Evolutionary conservation across 2,888 invertebrate genomes (phyloP), one percentile per base, ranked within the genome.

Genomic region (Chrysolina haemoptera): DNA sequence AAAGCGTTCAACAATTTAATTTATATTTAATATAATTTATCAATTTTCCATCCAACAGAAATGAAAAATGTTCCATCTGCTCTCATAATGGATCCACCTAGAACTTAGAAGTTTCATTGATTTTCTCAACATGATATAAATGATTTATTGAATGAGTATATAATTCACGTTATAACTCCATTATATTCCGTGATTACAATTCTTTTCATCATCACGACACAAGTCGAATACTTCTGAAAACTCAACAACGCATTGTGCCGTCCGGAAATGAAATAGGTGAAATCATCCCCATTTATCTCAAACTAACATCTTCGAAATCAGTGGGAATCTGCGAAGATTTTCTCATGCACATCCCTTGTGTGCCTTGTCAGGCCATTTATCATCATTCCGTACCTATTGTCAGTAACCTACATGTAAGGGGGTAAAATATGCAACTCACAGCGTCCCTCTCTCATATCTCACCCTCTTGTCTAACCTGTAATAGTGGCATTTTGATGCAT

Each of bases 291-390:
- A 53, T 41, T 35, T 70, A 70, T 48, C 70, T 63, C 46, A 41
- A 20, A 70, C 50, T 41, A 62, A 41, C 69, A 43, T 69, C 62
- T 62, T 48, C 48, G 22, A 35, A 64, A 70, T 70, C 63, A 63
- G 70, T 70, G 62, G 67, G 67, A 67, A 71, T 65, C 66, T 71
- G 50, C 62, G 41, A 66, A 66, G 46, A 74, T 71, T 74, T 74
- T 74, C 74, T 74, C 74, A 74, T 68, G 74, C 63, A 27, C 69
- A 75, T 72, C 75, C 69, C 66, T 35, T 62, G 65, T 27, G 62
- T 14, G 79, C 79, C 80, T 81, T 80, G 80, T 79, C 81, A 76
- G 81, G 83, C 82, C 82, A 84, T 84, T 82, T 84, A 84, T 84
- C 84, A 83, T 84, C 82, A 70, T 76, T 78, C 80, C 80, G 78